Evolutionary conservation across 2,888 invertebrate species (phyloP).

Genomic region (Metalampra italica): DNA sequence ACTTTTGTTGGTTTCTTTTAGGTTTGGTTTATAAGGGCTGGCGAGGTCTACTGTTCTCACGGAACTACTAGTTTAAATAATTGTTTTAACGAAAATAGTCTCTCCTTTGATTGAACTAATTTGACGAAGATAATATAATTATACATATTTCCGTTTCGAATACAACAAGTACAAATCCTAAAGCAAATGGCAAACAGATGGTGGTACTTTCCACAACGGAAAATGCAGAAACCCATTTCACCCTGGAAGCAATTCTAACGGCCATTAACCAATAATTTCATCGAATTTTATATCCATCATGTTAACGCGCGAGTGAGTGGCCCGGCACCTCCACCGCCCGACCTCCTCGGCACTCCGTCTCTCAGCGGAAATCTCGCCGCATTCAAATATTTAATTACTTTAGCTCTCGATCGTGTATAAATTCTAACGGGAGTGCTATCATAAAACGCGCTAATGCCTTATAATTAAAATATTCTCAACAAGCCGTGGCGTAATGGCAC

Average conservation of each 20-base stretch:
- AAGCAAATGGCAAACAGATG: slow-evolving; percentile 5
- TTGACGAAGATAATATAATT: no score
- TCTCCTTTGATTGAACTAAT: no score
- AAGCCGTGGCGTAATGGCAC: slow-evolving; percentile 79
- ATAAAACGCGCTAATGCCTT: slow-evolving; percentile 79
- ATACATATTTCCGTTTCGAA: no score
- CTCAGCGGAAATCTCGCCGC: slow-evolving; percentile 76
- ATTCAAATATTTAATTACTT: slow-evolving; percentile 79
- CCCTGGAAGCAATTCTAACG: slow-evolving; percentile 57
- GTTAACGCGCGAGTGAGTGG: slow-evolving; percentile 56
- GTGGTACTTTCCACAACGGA: slow-evolving; percentile 28
- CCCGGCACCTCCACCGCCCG: slow-evolving; percentile 63
- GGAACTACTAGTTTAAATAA: no score
- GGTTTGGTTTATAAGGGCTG: no score
- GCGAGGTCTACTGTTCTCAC: no score
- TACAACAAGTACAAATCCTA: neutral
- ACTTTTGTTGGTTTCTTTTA: no score
- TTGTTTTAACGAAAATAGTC: no score
- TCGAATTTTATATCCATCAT: slow-evolving; percentile 76
- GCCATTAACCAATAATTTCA: slow-evolving; percentile 74
- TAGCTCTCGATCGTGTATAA: slow-evolving; percentile 75
- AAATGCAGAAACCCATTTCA: slow-evolving; percentile 45
- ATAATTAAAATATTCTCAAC: slow-evolving; percentile 80
- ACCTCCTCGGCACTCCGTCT: slow-evolving; percentile 38
- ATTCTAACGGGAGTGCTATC: slow-evolving; percentile 73